Evolutionary conservation across 92 coral and sea anemone genomes (phyloP), one percentile per base, ranked within the genome.

Genomic region (Palythoa grandis): DNA sequence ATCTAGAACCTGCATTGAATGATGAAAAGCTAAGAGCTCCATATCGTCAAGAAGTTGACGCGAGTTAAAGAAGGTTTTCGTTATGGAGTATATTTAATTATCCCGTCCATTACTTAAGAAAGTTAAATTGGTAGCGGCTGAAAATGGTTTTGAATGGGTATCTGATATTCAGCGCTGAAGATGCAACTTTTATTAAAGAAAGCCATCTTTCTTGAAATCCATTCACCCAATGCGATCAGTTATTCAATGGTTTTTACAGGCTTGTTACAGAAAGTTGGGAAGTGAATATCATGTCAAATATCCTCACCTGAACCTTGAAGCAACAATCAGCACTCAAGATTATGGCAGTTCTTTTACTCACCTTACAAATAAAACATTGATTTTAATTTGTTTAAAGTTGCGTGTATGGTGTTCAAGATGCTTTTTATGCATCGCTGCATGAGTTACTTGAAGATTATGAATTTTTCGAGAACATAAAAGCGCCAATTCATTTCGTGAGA

Each of bases 271-370:
- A 56, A 12, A 61, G 22, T 61, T 63, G 1, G 24, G 17, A 69
- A 35, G 5, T 25, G 47, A 11, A 68, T 60, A 15, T 79, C 15
- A 15, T 79, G 16, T 37, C 37, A 52, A 29, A 61, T n/a, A 56
- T 56, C 11, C 11, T 17, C 37, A 53, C 70, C 79, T 20, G 14
- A 82, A 72, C 20, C 77, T 24, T 61, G 5, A 69, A 63, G 73
- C 58, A 65, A 29, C 52, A 77, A 9, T 19, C 12, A 61, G 74
- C 17, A 63, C 56, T 65, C 73, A 56, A 66, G 63, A 15, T 35
- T 23, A 66, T 48, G 39, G 60, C 85, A 80, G 74, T 11, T n/a
- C 35, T 67, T 80, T 80, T 12, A 40, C 19, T 65, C 60, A 40
- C 20, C 11, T 5, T 25, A 22, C 85, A 43, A 80, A 52, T 52